These are phyloP conservation scores for Crossaster papposus DNA, from an alignment of 53 echinoderm and acorn worm species.

Conservation along the genomic window DNA sequence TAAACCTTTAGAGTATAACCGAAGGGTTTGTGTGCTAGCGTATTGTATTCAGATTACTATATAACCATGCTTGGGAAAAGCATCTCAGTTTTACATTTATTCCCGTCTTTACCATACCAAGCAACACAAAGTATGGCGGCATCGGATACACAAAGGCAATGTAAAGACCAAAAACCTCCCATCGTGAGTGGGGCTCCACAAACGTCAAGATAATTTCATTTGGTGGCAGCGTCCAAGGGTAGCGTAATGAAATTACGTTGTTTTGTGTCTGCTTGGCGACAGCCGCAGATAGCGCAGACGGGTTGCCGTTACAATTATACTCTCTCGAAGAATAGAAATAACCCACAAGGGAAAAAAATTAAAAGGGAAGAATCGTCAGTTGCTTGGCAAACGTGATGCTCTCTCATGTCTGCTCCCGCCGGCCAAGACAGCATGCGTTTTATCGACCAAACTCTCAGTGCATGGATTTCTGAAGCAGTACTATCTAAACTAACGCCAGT, in stretches of 20 bases:
- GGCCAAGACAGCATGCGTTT: not conserved
- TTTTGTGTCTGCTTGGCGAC: slow-evolving; percentile 4
- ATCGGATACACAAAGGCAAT: slow-evolving; percentile 3
- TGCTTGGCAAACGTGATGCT: not conserved
- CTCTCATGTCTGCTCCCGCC: slow-evolving; percentile 4
- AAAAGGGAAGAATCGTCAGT: not conserved
- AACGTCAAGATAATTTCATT: slow-evolving; percentile 32
- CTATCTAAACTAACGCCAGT: not conserved
- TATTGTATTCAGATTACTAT: no score
- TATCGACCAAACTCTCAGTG: not conserved
- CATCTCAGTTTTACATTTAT: not conserved
- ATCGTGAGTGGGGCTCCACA: not conserved
- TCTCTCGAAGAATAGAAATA: not conserved
- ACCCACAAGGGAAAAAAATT: not conserved
- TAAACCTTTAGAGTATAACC: no score
- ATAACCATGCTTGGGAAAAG: not conserved
- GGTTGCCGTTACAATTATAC: not conserved
- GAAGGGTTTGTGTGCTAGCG: no score
- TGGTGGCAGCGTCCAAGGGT: slow-evolving; percentile 6
- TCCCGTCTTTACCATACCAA: not conserved
- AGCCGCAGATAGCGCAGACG: not conserved
- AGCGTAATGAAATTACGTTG: slow-evolving; percentile 27
- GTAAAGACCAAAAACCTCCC: not conserved
- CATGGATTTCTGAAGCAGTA: not conserved
- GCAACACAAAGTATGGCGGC: not conserved